Evolutionary conservation across 2,113 vertebrate species (phyloP).

Genomic region (Poeciliopsis retropinna): DNA sequence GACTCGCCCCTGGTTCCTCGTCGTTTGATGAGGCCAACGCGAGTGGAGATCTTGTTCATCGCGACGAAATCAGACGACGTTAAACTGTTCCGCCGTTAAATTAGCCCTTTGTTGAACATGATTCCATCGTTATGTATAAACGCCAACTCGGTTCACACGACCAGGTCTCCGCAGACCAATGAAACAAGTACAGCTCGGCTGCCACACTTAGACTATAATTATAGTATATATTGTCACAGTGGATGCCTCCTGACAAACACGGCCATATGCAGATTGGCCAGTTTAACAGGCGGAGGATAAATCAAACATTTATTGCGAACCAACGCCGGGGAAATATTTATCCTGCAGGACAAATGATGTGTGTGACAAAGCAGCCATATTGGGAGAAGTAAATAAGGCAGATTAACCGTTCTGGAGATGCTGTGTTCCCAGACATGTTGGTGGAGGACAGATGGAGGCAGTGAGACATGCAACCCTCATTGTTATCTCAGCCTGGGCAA

Average conservation of each 20-base stretch:
- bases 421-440: slow-evolving; percentile 72
- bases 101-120: slow-evolving; percentile 41
- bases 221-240: slow-evolving; percentile 70
- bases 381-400: slow-evolving; percentile 77
- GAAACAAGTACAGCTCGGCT: slow-evolving; percentile 47
- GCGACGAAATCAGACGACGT: slow-evolving; percentile 57
- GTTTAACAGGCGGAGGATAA: slow-evolving; percentile 75
- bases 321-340: slow-evolving; percentile 73
- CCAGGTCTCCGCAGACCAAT: slow-evolving; percentile 40
- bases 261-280: slow-evolving; percentile 71
- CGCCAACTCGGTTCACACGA: slow-evolving; percentile 30
- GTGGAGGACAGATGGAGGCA: slow-evolving; percentile 75
- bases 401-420: slow-evolving; percentile 73
- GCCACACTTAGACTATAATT: slow-evolving; percentile 67
- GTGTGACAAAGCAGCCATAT: slow-evolving; percentile 74
- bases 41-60: slow-evolving; percentile 53
- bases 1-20: slow-evolving; percentile 25
- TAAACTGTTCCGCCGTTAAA: slow-evolving; percentile 52
- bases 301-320: slow-evolving; percentile 72
- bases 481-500: slow-evolving; percentile 65
- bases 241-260: slow-evolving; percentile 66
- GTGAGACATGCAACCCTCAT: slow-evolving; percentile 73
- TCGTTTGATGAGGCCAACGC: slow-evolving; percentile 51
- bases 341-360: slow-evolving; percentile 71
- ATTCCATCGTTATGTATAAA: slow-evolving; percentile 34